phyloP scores from a whole-genome alignment of 2,113 vertebrate species.

The Gymnocephalus cernua region DNA sequence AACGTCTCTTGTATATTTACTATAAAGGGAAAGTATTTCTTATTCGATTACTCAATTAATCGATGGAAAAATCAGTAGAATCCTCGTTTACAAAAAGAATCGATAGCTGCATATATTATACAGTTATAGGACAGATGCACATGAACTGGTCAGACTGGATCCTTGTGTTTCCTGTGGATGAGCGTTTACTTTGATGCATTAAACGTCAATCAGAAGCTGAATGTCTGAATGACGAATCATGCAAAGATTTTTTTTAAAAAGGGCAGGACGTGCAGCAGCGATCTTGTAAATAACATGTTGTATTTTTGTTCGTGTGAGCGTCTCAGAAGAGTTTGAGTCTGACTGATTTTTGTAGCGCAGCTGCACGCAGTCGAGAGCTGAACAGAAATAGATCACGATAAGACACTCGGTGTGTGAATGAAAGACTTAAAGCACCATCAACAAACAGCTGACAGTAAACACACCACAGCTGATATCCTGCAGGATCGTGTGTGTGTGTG shows the following conservation, averaged over 20 bases:
- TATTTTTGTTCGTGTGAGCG: neutral
- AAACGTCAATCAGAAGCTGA: too few relatives aligned
- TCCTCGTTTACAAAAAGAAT: too few relatives aligned
- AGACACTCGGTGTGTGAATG: constrained; percentile 12
- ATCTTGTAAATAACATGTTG: neutral
- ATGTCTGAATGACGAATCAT: neutral
- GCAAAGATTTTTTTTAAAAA: neutral
- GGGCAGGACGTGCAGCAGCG: neutral
- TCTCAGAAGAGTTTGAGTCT: constrained; percentile 1
- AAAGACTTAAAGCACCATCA: constrained; percentile 27
- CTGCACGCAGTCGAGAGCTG: constrained; percentile 24
- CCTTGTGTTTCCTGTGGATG: too few relatives aligned
- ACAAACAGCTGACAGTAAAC: constrained; percentile 6
- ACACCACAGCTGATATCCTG: constrained; percentile 10
- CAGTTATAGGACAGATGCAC: too few relatives aligned
- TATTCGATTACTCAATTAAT: too few relatives aligned
- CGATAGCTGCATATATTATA: too few relatives aligned
- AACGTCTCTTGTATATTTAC: too few relatives aligned
- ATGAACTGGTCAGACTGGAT: too few relatives aligned
- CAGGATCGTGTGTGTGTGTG: too few relatives aligned
- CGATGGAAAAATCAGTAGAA: too few relatives aligned
- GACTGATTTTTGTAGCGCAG: constrained; percentile 9
- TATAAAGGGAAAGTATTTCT: too few relatives aligned
- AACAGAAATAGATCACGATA: constrained; percentile 39
- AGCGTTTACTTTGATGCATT: too few relatives aligned